Evolutionary conservation across 1,140 invertebrate species (phyloP), one percentile per base, ranked within the genome.

Genomic region (Trialeurodes vaporariorum): DNA sequence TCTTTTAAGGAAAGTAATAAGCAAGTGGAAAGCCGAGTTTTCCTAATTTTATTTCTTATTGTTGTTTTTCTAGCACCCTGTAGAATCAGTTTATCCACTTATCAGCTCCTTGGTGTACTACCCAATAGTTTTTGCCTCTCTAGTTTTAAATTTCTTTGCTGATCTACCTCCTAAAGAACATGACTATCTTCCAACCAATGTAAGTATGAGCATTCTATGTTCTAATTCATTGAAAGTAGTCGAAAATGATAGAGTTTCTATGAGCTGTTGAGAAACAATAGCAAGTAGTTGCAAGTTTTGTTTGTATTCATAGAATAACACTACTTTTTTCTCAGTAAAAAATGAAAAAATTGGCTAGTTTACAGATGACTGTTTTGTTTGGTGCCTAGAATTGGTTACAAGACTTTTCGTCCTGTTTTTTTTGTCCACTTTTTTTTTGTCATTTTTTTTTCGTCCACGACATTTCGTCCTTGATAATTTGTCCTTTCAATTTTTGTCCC

Each of bases 31-130:
- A 25, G 64, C 65, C 40, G 49, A 67, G 67, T 59, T 71, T 61
- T 60, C 70, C 68, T n/a, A n/a, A n/a, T n/a, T n/a, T n/a, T n/a
- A n/a, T n/a, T n/a, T n/a, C n/a, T n/a, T 59, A 23, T 71, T 72
- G 72, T 65, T 72, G 67, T 71, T 71, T 68, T 73, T 73, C 40
- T 65, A 77, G 75, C 69, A 65, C n/a, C 61, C 68, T 72, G 68
- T 67, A 26, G 72, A 76, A 24, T 67, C 73, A 27, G 72, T 72
- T 70, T 88, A 87, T 73, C 77, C 83, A 66, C 91, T 88, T 76
- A 78, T 87, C 70, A 88, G 87, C 72, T 93, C 89, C 74, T 86
- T 94, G 79, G 84, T 93, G 69, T 93, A 91, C 75, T 95, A 88
- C 80, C 84, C 87, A 1, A 75, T 92, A 63, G 80, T 90, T 22